Percentiles rank a stretch among this genome's conserved stretches.
phyloP scores from a whole-genome alignment of 2,888 invertebrate species.

The Mesorhabditis sp. region DNA sequence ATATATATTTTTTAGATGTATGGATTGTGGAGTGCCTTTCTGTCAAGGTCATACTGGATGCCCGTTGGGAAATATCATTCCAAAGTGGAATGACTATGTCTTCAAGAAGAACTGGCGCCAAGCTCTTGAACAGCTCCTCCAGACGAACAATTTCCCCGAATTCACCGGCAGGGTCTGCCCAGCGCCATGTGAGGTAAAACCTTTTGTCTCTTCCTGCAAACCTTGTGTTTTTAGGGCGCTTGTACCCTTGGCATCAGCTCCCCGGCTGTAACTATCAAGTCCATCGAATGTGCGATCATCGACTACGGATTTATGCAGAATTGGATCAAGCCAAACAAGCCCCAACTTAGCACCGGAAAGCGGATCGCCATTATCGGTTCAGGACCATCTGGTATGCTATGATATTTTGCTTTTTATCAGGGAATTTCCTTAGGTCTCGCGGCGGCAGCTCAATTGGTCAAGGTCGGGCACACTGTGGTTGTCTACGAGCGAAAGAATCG shows the following conservation, averaged over 20 bases:
- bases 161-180: constrained; percentile 71
- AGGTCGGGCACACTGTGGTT: constrained; percentile 89
- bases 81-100: constrained; percentile 97
- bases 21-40: constrained; percentile 99
- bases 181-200: constrained; percentile 81
- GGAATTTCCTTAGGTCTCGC: constrained; percentile 68
- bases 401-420: constrained; percentile 8
- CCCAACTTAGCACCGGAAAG: constrained; percentile 73
- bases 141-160: constrained; percentile 94
- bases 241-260: constrained; percentile 93
- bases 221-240: constrained; percentile 68
- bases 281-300: constrained; percentile 96
- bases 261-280: constrained; percentile 95
- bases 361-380: constrained; percentile 85
- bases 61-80: constrained; percentile 94
- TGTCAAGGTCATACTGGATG: constrained; percentile 92
- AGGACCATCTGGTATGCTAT: constrained; percentile 70
- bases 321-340: constrained; percentile 75
- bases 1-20: constrained; percentile 67
- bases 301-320: constrained; percentile 95
- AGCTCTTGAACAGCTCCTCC: constrained; percentile 83
- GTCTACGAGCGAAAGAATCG: constrained; percentile 95
- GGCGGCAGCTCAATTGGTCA: constrained; percentile 93
- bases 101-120: constrained; percentile 65
- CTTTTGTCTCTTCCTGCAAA: neutral